Evolutionary conservation across 2,888 invertebrate species (phyloP).

Genomic region (Steinernema scapterisci): DNA sequence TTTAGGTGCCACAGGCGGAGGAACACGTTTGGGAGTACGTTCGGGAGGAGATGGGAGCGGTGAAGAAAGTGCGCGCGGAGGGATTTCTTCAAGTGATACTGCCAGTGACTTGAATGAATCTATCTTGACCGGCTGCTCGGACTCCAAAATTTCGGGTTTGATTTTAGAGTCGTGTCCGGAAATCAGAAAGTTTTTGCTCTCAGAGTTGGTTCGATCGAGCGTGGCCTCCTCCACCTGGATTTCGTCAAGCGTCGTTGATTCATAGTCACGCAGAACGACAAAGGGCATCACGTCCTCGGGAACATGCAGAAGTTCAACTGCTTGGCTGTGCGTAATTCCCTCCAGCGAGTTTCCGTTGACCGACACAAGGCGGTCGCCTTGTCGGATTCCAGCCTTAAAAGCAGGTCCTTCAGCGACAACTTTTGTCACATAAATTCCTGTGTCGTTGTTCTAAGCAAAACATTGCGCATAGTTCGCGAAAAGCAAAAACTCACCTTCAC

Average conservation of each 20-base stretch:
- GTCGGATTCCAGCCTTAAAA: slow-evolving; percentile 64
- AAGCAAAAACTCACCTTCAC: background rate
- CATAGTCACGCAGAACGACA: background rate
- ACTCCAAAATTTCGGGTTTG: background rate
- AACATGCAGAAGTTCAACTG: slow-evolving; percentile 3
- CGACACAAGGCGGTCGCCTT: background rate
- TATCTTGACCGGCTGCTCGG: background rate
- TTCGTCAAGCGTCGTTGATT: background rate
- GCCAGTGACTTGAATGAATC: background rate
- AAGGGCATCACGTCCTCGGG: slow-evolving; percentile 21
- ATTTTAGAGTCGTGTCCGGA: background rate
- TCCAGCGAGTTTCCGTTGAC: slow-evolving; percentile 9
- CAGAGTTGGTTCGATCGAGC: background rate
- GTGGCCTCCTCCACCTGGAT: background rate
- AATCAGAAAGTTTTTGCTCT: background rate
- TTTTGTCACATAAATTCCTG: slow-evolving; percentile 98
- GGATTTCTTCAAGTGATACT: background rate
- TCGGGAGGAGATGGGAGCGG: background rate
- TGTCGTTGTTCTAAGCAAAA: slow-evolving; percentile 73
- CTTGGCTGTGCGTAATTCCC: slow-evolving; percentile 1
- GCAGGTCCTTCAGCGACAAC: slow-evolving; percentile 98
- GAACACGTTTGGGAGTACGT: background rate
- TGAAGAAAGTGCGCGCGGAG: background rate
- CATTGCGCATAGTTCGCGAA: background rate
- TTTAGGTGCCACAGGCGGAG: slow-evolving; percentile 6